Evolutionary conservation across 2,797 vertebrate species (phyloP), one percentile per base, ranked within the genome.

Genomic region (Gobio occitaniae): DNA sequence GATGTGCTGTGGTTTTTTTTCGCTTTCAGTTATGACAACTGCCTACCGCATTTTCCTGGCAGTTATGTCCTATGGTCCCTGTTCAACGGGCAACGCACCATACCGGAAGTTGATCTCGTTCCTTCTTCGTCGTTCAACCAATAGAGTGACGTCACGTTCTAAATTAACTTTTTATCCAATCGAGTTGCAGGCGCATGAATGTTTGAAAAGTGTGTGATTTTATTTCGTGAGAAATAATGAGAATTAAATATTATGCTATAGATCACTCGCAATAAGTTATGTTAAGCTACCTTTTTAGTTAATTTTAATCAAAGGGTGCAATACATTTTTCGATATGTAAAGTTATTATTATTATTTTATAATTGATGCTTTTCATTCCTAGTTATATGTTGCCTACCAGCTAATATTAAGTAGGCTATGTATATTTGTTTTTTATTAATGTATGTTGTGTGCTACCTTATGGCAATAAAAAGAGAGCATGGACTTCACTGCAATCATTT

Each of bases 11-110:
- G 6, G 6, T 70, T 72, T 72, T 29, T 25, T 50, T 61, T 21
- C 52, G 17, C 54, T 80, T 74, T 74, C 10, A 41, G 56, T 74
- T 80, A 19, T 32, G 44, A 65, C 32, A 70, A 72, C 29, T 85
- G 71, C 17, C 68, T 85, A 87, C 88, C 92, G 93, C 93, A 94
- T 94, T 93, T 92, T 92, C 88, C 85, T 85, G 88, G 88, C 87
- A 90, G 89, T 86, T 84, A 90, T 88, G 83, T 90, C 82, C 88
- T 82, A 80, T 82, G 87, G 9, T 90, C 87, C 87, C 54, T 25
- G 25, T 48, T 61, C 3, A 71, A 84, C 21, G 21, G 21, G 21
- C 54, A 59, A 92, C 92, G 92, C 10, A 92, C 93, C 93, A 94
- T 93, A 95, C 91, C 93, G 80, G 75, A 79, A 77, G 86, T 32